A percentile compares a stretch with the other conserved stretches of the same genome.
These are phyloP conservation scores for Coregonus clupeaformis DNA, from an alignment of 2,113 vertebrate genomes.

Conservation along the genomic window DNA sequence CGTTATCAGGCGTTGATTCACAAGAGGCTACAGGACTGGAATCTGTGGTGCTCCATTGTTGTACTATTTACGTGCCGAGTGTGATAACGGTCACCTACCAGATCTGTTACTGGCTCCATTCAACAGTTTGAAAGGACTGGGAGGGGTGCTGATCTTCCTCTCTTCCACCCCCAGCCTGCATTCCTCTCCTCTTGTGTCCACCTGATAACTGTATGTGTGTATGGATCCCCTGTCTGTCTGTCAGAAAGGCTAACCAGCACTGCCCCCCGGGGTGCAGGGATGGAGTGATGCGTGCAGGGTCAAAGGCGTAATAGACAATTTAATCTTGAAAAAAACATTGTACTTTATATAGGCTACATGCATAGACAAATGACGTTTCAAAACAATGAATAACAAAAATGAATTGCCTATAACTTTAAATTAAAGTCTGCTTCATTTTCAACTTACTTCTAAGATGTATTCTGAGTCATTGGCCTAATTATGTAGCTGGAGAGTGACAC, in stretches of 20 bases:
- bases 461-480: constrained; percentile 41
- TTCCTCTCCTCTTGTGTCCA: neutral
- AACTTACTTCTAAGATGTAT: constrained; percentile 19
- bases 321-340: too few species aligned
- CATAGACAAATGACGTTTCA: too few species aligned
- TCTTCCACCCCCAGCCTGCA: neutral
- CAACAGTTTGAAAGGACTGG: neutral
- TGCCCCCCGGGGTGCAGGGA: neutral
- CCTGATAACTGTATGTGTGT: neutral
- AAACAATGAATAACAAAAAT: neutral
- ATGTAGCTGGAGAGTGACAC: constrained; percentile 30
- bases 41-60: neutral
- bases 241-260: neutral
- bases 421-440: constrained; percentile 3
- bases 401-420: neutral
- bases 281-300: neutral
- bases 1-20: neutral
- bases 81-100: constrained; percentile 2
- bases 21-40: neutral
- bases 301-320: neutral
- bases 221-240: too few species aligned
- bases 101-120: constrained; percentile 9
- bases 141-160: neutral
- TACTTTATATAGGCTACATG: too few species aligned
- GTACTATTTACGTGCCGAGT: neutral